A percentile compares a stretch with the other conserved stretches of the same genome.
These are phyloP conservation scores for Ypsolopha sequella DNA, from an alignment of 2,888 invertebrate species.

Conservation along the genomic window DNA sequence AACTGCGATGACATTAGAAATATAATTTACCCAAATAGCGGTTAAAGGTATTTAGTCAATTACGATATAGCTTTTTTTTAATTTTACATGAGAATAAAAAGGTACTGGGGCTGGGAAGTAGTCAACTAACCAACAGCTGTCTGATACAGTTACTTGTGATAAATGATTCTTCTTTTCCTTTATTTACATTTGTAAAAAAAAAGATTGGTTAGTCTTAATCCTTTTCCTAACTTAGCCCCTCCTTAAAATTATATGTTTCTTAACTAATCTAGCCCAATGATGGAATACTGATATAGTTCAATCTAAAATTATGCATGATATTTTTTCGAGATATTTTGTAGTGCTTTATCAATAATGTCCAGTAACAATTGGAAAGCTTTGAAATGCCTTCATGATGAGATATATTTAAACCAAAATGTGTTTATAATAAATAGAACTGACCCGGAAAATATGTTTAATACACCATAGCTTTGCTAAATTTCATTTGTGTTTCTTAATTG, in stretches of 20 bases:
- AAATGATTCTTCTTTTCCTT: constrained; percentile 17
- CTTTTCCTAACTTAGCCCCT: constrained; percentile 6
- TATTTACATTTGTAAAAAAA: neutral
- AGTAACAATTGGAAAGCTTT: too few species aligned
- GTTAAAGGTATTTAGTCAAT: constrained; percentile 69
- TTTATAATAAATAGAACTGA: too few species aligned
- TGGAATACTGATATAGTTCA: neutral
- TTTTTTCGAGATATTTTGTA: too few species aligned
- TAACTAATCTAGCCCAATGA: neutral
- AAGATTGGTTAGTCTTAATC: constrained; percentile 5
- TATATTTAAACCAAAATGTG: too few species aligned
- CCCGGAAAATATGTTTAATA: too few species aligned
- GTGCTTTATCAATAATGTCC: too few species aligned
- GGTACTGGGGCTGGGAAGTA: constrained; percentile 32
- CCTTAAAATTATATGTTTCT: neutral
- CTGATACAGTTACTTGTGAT: constrained; percentile 28
- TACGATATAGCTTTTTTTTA: constrained; percentile 59
- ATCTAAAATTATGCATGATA: too few species aligned
- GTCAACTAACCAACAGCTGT: constrained; percentile 36
- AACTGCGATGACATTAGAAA: constrained; percentile 47
- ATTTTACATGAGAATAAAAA: constrained; percentile 25
- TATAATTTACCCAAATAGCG: constrained; percentile 40
- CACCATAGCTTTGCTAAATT: too few species aligned
- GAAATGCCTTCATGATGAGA: too few species aligned
- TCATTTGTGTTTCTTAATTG: too few species aligned